Percentiles rank a stretch among this genome's conserved stretches.
Conservation (phyloP, 1,140 invertebrate species). For the Macrostomum lignano region DNA sequence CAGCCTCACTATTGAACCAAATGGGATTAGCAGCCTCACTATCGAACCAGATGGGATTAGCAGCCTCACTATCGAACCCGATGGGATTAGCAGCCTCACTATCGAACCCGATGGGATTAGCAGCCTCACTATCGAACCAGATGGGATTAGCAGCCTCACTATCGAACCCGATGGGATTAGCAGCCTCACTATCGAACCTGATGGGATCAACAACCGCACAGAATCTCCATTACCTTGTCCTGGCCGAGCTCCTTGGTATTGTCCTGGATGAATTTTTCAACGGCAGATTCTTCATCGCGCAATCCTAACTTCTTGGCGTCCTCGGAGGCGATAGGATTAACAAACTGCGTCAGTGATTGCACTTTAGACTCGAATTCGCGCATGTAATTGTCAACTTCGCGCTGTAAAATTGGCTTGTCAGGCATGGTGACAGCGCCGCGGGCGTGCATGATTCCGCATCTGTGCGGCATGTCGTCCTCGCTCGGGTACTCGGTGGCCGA, state of each 20-base stretch:
- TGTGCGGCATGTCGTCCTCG: slow-evolving; percentile 97
- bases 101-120: too few species aligned
- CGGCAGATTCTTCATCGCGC: slow-evolving; percentile 32
- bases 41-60: too few species aligned
- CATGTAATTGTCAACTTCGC: slow-evolving; percentile 1
- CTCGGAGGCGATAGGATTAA: neutral
- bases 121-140: too few species aligned
- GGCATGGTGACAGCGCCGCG: slow-evolving; percentile 21
- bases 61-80: too few species aligned
- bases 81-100: too few species aligned
- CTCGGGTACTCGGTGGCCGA: slow-evolving; percentile 93
- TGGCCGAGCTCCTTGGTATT: slow-evolving; percentile 31
- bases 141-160: too few species aligned
- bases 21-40: too few species aligned
- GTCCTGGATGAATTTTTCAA: slow-evolving; percentile 67
- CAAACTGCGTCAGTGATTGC: neutral
- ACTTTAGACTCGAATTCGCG: neutral
- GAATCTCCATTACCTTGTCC: neutral
- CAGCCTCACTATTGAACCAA: too few species aligned
- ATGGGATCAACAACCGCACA: too few species aligned
- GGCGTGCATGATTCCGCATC: slow-evolving; percentile 89
- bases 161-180: too few species aligned
- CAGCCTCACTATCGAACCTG: too few species aligned
- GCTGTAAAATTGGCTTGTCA: slow-evolving; percentile 1
- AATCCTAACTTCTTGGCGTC: slow-evolving; percentile 5